Conservation (phyloP, 2,113 vertebrate genomes). For the Clupea harengus region DNA sequence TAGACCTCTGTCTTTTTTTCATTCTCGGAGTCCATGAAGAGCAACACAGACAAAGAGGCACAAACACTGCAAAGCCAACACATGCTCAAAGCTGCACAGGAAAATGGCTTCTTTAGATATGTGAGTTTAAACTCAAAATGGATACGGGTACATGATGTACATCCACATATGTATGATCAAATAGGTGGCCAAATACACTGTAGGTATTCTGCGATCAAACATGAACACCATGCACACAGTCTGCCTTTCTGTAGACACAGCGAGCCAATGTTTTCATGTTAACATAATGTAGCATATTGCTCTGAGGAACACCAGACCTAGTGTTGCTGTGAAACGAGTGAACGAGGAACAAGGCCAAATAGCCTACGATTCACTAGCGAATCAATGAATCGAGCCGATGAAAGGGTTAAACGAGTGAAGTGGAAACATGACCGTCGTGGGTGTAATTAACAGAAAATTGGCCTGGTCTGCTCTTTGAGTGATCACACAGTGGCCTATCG, state of each 20-base stretch:
- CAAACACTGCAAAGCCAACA: slow-evolving; percentile 71
- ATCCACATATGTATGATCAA: not conserved
- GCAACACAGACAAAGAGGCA: slow-evolving; percentile 61
- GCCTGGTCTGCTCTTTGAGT: not conserved
- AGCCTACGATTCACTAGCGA: not conserved
- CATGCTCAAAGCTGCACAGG: slow-evolving; percentile 63
- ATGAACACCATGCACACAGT: not conserved
- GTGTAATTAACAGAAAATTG: slow-evolving; percentile 5
- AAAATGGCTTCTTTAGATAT: slow-evolving; percentile 55
- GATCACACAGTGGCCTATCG: slow-evolving; percentile 48
- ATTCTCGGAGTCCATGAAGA: slow-evolving; percentile 50
- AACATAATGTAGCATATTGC: not conserved
- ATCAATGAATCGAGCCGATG: not conserved
- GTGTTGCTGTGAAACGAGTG: not conserved
- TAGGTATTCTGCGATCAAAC: not conserved
- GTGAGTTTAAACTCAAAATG: not conserved
- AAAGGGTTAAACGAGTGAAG: not conserved
- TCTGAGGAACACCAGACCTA: not conserved
- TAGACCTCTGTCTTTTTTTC: slow-evolving; percentile 52
- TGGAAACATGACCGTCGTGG: slow-evolving; percentile 4
- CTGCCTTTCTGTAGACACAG: not conserved
- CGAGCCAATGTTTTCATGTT: not conserved
- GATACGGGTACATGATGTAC: not conserved
- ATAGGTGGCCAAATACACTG: not conserved
- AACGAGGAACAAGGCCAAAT: not conserved